Evolutionary conservation across 1,140 invertebrate species (phyloP).

Genomic region (Drosophila tristis): DNA sequence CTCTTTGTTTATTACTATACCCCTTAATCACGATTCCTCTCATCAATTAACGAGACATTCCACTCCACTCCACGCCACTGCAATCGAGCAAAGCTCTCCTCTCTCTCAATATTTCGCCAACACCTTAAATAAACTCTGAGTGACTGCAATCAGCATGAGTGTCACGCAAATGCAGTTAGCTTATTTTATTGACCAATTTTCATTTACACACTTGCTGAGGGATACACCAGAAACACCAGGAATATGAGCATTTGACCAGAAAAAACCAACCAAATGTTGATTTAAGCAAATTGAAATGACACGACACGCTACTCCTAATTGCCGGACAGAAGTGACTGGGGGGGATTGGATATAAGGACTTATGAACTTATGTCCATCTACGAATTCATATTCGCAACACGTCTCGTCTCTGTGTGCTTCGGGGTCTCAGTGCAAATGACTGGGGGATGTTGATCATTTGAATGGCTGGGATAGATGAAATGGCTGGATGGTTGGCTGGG

Average conservation of each 20-base stretch:
- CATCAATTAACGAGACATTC: too few species aligned
- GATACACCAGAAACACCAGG: not conserved
- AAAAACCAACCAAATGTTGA: constrained; percentile 47
- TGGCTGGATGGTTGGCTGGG: constrained; percentile 1
- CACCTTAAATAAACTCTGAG: not conserved
- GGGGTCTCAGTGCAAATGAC: too few species aligned
- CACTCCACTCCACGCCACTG: too few species aligned
- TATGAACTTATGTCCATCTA: constrained; percentile 23
- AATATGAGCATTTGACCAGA: constrained; percentile 29
- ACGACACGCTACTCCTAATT: constrained; percentile 45
- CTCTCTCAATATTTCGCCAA: not conserved
- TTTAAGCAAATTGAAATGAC: constrained; percentile 65
- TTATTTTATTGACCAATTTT: constrained; percentile 66
- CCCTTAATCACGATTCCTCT: too few species aligned
- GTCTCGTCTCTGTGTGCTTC: constrained; percentile 1
- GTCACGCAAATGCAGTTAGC: constrained; percentile 77
- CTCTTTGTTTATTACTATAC: too few species aligned
- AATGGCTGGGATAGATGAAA: not conserved
- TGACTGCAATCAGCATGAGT: constrained; percentile 54
- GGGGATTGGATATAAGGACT: constrained; percentile 10
- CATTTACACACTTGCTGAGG: constrained; percentile 25
- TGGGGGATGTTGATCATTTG: constrained; percentile 1
- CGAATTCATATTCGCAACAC: constrained; percentile 45
- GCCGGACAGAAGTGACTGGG: constrained; percentile 12
- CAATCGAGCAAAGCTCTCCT: too few species aligned